phyloP scores from a whole-genome alignment of 2,113 vertebrate genomes.

The Rynchops niger region DNA sequence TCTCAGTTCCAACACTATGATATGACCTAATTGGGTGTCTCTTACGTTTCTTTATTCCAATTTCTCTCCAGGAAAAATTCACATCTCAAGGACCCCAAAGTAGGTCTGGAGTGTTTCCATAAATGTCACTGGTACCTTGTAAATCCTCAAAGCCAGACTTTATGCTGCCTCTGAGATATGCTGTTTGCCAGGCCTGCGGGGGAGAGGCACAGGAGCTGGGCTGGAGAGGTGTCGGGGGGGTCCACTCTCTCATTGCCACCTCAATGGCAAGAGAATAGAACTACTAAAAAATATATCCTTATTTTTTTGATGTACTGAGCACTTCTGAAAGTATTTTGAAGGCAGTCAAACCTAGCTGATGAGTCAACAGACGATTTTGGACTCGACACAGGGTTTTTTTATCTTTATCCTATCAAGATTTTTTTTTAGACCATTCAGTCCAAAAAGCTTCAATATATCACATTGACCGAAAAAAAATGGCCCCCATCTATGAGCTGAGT shows the following conservation, averaged over 20 bases:
- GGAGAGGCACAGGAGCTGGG: neutral
- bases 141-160: slow-evolving; percentile 16
- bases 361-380: neutral
- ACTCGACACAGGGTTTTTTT: neutral
- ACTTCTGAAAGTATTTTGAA: neutral
- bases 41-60: neutral
- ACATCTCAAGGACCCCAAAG: neutral
- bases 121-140: neutral
- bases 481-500: neutral
- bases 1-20: neutral
- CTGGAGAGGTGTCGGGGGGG: neutral
- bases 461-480: neutral
- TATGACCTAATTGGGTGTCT: neutral
- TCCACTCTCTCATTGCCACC: neutral
- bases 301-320: neutral
- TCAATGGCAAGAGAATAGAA: neutral
- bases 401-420: neutral
- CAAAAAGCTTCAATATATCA: neutral
- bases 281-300: neutral
- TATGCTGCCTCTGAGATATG: neutral
- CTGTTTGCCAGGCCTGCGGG: neutral
- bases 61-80: neutral
- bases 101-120: neutral
- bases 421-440: neutral
- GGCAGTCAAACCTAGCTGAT: neutral